These are phyloP conservation scores for Hermaeophaga mercurialis DNA, from an alignment of 2,888 invertebrate genomes.

Conservation along the genomic window DNA sequence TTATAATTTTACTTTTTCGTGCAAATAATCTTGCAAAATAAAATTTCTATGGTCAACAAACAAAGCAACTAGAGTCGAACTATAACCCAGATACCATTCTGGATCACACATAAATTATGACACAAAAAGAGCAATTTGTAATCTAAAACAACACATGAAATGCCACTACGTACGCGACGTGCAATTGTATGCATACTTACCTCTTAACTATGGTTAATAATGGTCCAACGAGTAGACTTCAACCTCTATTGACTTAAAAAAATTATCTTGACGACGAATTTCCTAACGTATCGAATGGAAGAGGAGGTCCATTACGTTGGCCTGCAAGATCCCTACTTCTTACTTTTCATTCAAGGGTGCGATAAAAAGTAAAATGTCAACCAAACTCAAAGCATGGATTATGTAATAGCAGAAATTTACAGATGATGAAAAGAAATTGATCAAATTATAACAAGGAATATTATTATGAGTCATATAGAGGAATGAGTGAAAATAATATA, in stretches of 20 bases:
- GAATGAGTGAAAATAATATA: no score
- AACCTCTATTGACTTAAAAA: slow-evolving; percentile 19
- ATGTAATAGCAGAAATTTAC: no score
- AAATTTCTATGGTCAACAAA: background rate
- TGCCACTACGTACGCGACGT: background rate
- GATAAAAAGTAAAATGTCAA: no score
- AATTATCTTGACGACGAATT: slow-evolving; percentile 25
- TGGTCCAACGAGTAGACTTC: slow-evolving; percentile 23
- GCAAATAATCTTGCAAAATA: background rate
- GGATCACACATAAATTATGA: background rate
- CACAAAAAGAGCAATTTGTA: background rate
- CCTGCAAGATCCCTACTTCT: slow-evolving; percentile 21
- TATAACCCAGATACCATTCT: background rate
- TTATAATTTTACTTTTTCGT: no score
- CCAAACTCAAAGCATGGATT: no score
- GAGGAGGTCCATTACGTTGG: slow-evolving; percentile 25
- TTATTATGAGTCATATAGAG: no score
- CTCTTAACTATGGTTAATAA: slow-evolving; percentile 19
- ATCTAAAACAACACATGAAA: slow-evolving; percentile 4
- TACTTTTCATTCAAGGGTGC: slow-evolving; percentile 20
- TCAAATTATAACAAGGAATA: no score
- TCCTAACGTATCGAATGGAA: slow-evolving; percentile 21
- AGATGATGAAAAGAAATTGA: no score
- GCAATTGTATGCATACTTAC: slow-evolving; percentile 12
- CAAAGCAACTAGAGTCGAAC: slow-evolving; percentile 3